Base-by-base conservation (phyloP, 2,888 invertebrate genomes). In the Himalopsyche tibetana region DNA sequence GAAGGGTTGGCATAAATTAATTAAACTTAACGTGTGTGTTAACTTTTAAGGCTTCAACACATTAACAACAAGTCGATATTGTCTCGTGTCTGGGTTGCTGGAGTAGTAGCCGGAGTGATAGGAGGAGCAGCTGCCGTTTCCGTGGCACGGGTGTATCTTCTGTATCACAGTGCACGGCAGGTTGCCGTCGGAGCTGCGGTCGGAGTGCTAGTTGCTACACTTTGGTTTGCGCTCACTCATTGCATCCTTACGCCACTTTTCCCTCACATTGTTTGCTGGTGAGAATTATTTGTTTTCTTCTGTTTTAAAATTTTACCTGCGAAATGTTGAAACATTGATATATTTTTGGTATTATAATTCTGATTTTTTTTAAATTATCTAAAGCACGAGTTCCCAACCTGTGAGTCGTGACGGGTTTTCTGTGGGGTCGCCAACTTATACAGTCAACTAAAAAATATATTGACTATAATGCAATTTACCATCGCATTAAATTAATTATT, bases 261-360 rank as follows among this genome's bases (percentile, higher is more conserved):
- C 92, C 98, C 98, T 82, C 94, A 96, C 89, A 94, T 98, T 89
- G 97, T 97, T 38, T 95, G 96, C 89, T 96, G 97, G 98, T 98
- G 93, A 95, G 95, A 51, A 51, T 15, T 51, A 15, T 94, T 86
- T 88, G 42, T 40, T 11, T 19, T 42, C 40, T 83, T 40, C 38
- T 9, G 11, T 45, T 9, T 45, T 0, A 40, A 40, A 40, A 28
- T 28, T 28, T 28, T 28, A 28, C 28, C 40, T 40, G 40, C 40
- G 40, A 40, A 2, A 6, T 40, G 40, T 40, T 40, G 6, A 40
- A 40, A 40, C 3, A 40, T 40, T 40, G 5, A 40, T 40, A 40
- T 40, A 5, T 40, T 40, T 40, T 40, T 40, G 5, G 40, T 40
- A 40, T 6, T 40, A 40, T 40, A 40, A 40, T 40, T 40, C 40